phyloP scores from a whole-genome alignment of 2,797 vertebrate species.

The Petrocephalus sullivani region DNA sequence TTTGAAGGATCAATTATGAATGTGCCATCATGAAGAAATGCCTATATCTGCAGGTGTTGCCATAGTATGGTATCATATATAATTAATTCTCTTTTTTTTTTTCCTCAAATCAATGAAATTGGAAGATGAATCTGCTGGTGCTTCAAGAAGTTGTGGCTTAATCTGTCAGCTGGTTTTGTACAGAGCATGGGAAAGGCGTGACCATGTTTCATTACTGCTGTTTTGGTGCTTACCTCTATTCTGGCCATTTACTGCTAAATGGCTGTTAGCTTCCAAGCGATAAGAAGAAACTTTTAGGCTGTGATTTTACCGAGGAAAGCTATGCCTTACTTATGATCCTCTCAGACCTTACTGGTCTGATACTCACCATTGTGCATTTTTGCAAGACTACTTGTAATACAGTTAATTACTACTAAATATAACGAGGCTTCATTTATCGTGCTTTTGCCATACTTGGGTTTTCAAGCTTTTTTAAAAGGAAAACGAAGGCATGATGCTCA shows the following conservation, averaged over 20 bases:
- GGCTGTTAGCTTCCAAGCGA: background rate
- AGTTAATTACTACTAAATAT: background rate
- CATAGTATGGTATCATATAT: background rate
- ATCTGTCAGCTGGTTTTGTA: background rate
- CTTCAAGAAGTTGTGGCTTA: background rate
- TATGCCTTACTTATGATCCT: background rate
- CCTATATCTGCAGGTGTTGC: background rate
- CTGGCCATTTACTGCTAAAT: background rate
- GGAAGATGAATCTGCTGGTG: background rate
- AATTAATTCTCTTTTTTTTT: background rate
- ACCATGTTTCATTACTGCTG: background rate
- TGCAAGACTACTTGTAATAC: background rate
- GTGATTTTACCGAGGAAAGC: background rate
- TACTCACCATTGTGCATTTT: background rate
- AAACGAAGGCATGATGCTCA: background rate
- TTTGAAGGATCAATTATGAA: background rate
- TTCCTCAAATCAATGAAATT: background rate
- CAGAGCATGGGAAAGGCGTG: background rate
- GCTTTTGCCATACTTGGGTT: background rate
- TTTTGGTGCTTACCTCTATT: background rate
- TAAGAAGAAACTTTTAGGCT: background rate
- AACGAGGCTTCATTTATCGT: background rate
- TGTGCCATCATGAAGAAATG: background rate
- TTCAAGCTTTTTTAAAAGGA: background rate
- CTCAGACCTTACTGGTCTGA: background rate